Base-by-base conservation (phyloP, 53 echinoderm and acorn worm species). In the Holothuria scabra region DNA sequence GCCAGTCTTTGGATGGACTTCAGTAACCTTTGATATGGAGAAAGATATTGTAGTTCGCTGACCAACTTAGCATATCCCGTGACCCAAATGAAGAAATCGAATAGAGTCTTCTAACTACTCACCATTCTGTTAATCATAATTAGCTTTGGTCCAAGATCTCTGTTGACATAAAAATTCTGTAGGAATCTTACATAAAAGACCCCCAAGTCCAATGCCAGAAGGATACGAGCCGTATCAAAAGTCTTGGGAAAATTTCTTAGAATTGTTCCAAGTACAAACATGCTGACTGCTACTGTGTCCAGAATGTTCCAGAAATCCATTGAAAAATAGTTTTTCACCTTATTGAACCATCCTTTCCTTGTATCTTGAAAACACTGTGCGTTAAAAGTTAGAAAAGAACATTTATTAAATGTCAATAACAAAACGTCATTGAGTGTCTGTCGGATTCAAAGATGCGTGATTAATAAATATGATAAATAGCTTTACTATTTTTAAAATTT, bases 71-170 rank as follows among this genome's bases (percentile, higher is more conserved):
- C 41, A 0, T 10, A 41, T 3, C 6, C 41, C 41, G 10, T 41
- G 10, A 41, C 41, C 10, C 41, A 41, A 41, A 10, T 2, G 41
- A 41, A 41, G 41, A 41, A 41, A 8, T 41, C 10, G 41, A 3
- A 41, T 41, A 3, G 7, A 0, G 8, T 6, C 10, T 41, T 8
- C 10, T 41, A 3, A 41, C 7, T 41, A 41, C 52, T 57, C 56
- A 88, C 92, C 92, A 91, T 91, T 60, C 67, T 64, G 7, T 82
- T 82, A 14, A 91, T 91, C 92, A 91, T 91, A 18, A 91, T 88
- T 46, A 91, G 85, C 61, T 91, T 91, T 0, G 92, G 92, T 16
- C 92, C 92, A 3, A 91, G 56, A 28, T 91, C 80, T 57, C 74
- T 60, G 70, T 88, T 71, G 24, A 91, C 65, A 31, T 84, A 89